A percentile compares a stretch with the other conserved stretches of the same genome.
Conservation (phyloP, 2,888 invertebrate genomes). For the Lagria hirta region DNA sequence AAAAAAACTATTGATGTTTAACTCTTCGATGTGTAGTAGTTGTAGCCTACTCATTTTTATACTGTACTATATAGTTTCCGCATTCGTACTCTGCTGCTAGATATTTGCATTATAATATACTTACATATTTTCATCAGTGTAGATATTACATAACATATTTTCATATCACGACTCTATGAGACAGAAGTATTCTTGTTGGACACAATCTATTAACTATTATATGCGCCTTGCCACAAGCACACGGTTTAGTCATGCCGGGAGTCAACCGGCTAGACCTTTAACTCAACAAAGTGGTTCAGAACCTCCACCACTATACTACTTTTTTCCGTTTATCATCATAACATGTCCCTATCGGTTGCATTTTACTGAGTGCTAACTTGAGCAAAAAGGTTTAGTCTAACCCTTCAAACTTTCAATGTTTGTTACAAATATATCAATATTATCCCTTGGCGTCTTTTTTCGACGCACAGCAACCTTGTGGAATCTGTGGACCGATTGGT, state of each 20-base stretch:
- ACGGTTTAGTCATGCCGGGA: constrained; percentile 41
- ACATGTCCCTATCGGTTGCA: too few relatives aligned
- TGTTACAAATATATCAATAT: too few relatives aligned
- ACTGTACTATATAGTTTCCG: constrained; percentile 52
- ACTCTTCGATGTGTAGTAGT: constrained; percentile 53
- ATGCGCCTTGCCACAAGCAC: constrained; percentile 46
- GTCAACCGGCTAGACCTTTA: constrained; percentile 46
- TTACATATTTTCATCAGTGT: constrained; percentile 52
- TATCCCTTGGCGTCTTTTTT: too few relatives aligned
- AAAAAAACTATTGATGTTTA: constrained; percentile 50
- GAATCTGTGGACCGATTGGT: too few relatives aligned
- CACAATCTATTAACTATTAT: constrained; percentile 14
- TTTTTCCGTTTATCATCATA: too few relatives aligned
- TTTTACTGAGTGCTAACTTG: too few relatives aligned
- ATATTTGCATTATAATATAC: constrained; percentile 30
- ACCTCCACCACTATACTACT: too few relatives aligned
- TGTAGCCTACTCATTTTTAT: constrained; percentile 54
- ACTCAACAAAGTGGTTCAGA: too few relatives aligned
- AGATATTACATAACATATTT: constrained; percentile 53
- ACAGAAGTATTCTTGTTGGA: constrained; percentile 53
- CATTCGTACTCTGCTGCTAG: constrained; percentile 48
- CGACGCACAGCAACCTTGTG: too few relatives aligned
- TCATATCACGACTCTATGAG: constrained; percentile 46
- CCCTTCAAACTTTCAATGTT: too few relatives aligned
- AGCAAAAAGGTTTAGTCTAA: too few relatives aligned